Percentiles rank a stretch among this genome's conserved stretches.
Evolutionary conservation across 2,888 invertebrate species (phyloP).

Genomic region (Euplagia quadripunctaria): DNA sequence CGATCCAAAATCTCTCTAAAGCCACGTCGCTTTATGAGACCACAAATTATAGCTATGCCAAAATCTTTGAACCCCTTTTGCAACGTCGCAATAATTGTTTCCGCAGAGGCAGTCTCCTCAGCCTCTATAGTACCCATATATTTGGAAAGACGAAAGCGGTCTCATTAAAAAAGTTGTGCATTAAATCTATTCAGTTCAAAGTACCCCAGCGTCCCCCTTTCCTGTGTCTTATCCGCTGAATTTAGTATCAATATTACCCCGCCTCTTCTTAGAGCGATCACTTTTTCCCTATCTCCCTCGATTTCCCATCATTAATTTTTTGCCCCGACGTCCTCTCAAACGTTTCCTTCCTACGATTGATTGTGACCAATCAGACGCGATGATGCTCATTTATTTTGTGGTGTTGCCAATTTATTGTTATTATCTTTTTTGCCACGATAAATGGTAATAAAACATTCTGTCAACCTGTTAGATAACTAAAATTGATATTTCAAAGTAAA

Average conservation of each 20-base stretch:
- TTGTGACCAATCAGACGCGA: slow-evolving; percentile 71
- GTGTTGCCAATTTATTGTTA: slow-evolving; percentile 59
- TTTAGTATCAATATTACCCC: slow-evolving; percentile 67
- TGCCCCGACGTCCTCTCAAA: slow-evolving; percentile 58
- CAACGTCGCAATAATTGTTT: slow-evolving; percentile 5
- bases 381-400: slow-evolving; percentile 66
- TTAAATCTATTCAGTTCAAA: slow-evolving; percentile 40
- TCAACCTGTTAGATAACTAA: neutral
- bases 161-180: slow-evolving; percentile 42
- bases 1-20: neutral
- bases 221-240: slow-evolving; percentile 55
- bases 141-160: slow-evolving; percentile 16
- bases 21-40: neutral
- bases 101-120: neutral
- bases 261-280: slow-evolving; percentile 42
- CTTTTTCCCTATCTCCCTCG: slow-evolving; percentile 67
- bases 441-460: neutral
- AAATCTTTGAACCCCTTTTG: neutral
- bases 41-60: neutral
- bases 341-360: slow-evolving; percentile 67
- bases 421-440: slow-evolving; percentile 4
- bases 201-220: slow-evolving; percentile 42
- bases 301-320: slow-evolving; percentile 80
- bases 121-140: neutral
- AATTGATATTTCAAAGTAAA: neutral